These are phyloP conservation scores for Orthonychiurus folsomi DNA, from an alignment of 2,888 invertebrate genomes.

Conservation along the genomic window DNA sequence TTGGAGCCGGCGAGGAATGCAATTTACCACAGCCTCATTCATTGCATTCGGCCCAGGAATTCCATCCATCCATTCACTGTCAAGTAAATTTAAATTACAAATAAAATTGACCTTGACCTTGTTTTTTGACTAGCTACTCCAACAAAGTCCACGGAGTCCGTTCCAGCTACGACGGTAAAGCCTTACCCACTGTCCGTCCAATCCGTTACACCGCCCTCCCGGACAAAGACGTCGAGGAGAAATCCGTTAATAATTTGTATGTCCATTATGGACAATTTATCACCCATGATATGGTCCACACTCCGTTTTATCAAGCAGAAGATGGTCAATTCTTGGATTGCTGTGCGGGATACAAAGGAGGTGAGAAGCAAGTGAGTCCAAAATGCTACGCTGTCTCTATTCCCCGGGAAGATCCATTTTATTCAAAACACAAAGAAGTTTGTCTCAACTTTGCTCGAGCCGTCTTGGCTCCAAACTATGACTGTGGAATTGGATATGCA, in stretches of 20 bases:
- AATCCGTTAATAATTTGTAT: conserved; percentile 28
- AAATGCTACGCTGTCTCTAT: conserved; percentile 35
- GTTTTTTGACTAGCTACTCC: conserved; percentile 20
- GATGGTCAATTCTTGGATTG: conserved; percentile 38
- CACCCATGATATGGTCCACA: conserved; percentile 32
- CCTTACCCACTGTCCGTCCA: conserved; percentile 26
- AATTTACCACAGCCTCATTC: not conserved
- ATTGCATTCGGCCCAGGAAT: not conserved
- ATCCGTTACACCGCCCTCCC: conserved; percentile 30
- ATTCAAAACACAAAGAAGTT: conserved; percentile 13
- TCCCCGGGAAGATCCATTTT: conserved; percentile 30
- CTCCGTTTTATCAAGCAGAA: conserved; percentile 34
- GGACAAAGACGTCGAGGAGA: conserved; percentile 33
- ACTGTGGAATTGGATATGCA: conserved; percentile 36
- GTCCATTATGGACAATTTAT: conserved; percentile 31
- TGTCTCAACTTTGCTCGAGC: conserved; percentile 37
- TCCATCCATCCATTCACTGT: not conserved
- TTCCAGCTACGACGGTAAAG: conserved; percentile 18
- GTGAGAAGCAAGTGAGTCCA: conserved; percentile 33
- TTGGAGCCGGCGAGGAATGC: not conserved
- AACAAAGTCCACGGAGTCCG: conserved; percentile 25
- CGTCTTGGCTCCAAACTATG: conserved; percentile 31
- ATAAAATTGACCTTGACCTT: not conserved
- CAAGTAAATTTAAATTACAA: not conserved
- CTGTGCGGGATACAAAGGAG: conserved; percentile 33